These are phyloP conservation scores for Ceyx cyanopectus DNA, from an alignment of 2,113 vertebrate genomes.

Conservation along the genomic window DNA sequence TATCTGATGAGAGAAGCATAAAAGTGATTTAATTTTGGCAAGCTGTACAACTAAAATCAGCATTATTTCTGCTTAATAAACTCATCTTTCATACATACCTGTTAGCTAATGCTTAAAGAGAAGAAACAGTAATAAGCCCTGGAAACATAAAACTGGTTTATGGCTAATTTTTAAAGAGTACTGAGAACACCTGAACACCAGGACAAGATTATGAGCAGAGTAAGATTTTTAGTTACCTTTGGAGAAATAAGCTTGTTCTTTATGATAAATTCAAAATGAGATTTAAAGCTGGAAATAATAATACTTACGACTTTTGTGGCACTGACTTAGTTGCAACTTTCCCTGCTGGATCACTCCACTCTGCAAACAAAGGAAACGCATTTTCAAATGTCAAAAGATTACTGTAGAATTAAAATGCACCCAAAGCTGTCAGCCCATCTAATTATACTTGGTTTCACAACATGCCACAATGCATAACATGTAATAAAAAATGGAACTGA, in stretches of 20 bases:
- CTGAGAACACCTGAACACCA: constrained; percentile 58
- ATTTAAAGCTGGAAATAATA: constrained; percentile 65
- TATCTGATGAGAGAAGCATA: constrained; percentile 68
- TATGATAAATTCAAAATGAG: constrained; percentile 35
- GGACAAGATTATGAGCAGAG: constrained; percentile 39
- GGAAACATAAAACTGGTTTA: constrained; percentile 64
- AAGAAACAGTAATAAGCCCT: constrained; percentile 63
- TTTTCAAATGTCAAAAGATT: constrained; percentile 69
- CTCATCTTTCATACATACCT: constrained; percentile 64
- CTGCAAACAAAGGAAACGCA: constrained; percentile 83
- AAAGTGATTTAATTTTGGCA: constrained; percentile 71
- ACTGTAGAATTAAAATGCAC: constrained; percentile 62
- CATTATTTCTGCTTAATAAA: constrained; percentile 75
- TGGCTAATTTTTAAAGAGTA: constrained; percentile 66
- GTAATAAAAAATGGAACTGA: constrained; percentile 51
- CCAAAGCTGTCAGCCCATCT: constrained; percentile 50
- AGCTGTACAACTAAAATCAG: constrained; percentile 66
- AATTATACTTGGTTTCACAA: constrained; percentile 64
- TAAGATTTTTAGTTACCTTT: constrained; percentile 36
- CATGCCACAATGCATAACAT: constrained; percentile 60
- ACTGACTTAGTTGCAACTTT: constrained; percentile 91
- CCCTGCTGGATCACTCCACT: constrained; percentile 88
- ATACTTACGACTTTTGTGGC: constrained; percentile 93
- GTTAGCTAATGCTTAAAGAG: constrained; percentile 63
- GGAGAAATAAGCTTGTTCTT: constrained; percentile 26